Conservation (phyloP, 1,140 invertebrate species). For the Eurosta solidaginis region DNA sequence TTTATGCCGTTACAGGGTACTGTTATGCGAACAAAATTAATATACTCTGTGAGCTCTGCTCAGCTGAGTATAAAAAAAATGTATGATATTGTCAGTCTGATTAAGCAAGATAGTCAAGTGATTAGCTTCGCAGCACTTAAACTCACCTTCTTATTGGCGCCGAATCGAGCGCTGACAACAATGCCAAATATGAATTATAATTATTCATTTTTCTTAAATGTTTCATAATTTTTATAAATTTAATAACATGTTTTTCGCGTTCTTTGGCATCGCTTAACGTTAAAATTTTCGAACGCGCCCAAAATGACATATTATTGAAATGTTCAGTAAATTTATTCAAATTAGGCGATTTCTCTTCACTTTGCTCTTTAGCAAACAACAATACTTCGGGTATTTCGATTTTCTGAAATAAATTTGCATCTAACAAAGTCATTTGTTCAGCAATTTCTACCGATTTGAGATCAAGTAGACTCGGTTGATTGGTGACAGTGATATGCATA, state of each 20-base stretch:
- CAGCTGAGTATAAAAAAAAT: too few species aligned
- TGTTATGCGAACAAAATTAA: too few species aligned
- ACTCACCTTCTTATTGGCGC: conserved; percentile 79
- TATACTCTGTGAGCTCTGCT: too few species aligned
- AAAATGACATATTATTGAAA: conserved; percentile 99
- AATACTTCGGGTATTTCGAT: conserved; percentile 97
- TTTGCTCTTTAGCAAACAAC: conserved; percentile 96
- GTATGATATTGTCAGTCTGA: background rate
- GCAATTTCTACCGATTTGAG: conserved; percentile 87
- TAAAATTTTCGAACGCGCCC: conserved; percentile 83
- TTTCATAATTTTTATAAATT: conserved; percentile 99
- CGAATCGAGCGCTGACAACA: conserved; percentile 95
- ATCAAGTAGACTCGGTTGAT: conserved; percentile 72
- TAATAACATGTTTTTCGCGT: conserved; percentile 93
- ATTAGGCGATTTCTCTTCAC: conserved; percentile 95
- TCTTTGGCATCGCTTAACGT: conserved; percentile 86
- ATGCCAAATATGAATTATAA: conserved; percentile 97
- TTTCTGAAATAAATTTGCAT: conserved; percentile 93
- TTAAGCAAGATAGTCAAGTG: background rate
- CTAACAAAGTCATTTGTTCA: conserved; percentile 97
- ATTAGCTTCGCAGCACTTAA: background rate
- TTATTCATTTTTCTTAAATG: conserved; percentile 96
- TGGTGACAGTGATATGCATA: conserved; percentile 32
- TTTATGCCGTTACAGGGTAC: too few species aligned
- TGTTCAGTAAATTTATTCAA: conserved; percentile 97